Base-by-base conservation (phyloP, 2,113 vertebrate species). In the Donacobius atricapilla region DNA sequence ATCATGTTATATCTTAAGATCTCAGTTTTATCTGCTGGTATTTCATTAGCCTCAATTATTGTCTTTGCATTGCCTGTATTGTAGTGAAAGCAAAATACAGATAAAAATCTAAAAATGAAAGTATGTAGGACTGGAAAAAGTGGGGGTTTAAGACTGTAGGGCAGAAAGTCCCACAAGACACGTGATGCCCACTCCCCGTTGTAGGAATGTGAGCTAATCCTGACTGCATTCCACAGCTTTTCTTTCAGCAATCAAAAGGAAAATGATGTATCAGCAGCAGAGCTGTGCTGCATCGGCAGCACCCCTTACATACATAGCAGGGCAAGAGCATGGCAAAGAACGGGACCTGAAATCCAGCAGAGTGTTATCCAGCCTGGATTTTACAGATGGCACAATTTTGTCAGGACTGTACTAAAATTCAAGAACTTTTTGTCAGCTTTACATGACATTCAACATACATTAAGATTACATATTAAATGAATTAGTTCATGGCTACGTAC, bases 171-270 rank as follows among this genome's bases (percentile, higher is more conserved):
- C 39, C 37, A 9, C 30, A 48, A 84, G 93, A 27, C 22, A 56
- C 19, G 11, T 64, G 28, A 33, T 89, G 61, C 28, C 71, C 28
- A 6, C 60, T 84, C 70, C 53, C 11, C 2, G 1, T 54, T 94
- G 45, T 57, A 54, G n/a, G 65, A 87, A 94, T 63, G 24, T 64
- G 93, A 76, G 30, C 45, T 70, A 79, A 70, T 92, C 23, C 40
- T 82, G 31, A 42, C 85, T 92, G 45, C 66, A 69, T 93, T 90
- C 40, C 50, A 27, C 78, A 64, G 58, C 73, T 65, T 69, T 81
- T 93, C 79, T 94, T 91, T 86, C 68, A 96, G 86, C 77, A 89
- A 80, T 96, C 91, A 89, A 64, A 96, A 88, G n/a, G 27, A 95
- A 96, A 96, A 89, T 70, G 53, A 78, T 93, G 11, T 61, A 64